Conservation (phyloP, 2,888 invertebrate genomes). For the Isotomurus palustris region DNA sequence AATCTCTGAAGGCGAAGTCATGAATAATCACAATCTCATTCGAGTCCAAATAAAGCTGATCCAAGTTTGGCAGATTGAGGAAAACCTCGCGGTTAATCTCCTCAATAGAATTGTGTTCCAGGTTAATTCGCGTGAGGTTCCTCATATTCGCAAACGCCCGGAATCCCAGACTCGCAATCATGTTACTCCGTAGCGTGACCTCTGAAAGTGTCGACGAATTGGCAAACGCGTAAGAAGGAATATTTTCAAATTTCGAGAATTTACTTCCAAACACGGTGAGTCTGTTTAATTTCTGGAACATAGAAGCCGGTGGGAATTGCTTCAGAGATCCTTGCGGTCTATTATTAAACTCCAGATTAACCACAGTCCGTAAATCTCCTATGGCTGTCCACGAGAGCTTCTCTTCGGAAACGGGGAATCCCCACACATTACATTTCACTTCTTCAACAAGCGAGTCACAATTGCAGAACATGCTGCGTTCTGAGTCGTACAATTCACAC, state of each 20-base stretch:
- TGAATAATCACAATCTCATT: constrained; percentile 47
- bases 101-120: constrained; percentile 71
- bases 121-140: constrained; percentile 63
- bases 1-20: constrained; percentile 46
- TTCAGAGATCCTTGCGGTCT: constrained; percentile 20
- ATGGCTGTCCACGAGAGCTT: constrained; percentile 20
- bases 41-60: constrained; percentile 45
- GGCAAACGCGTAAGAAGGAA: constrained; percentile 68
- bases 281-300: constrained; percentile 31
- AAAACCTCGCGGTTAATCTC: constrained; percentile 70
- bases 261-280: constrained; percentile 31
- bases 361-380: constrained; percentile 1
- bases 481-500: background rate
- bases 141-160: constrained; percentile 69
- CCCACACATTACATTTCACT: constrained; percentile 74
- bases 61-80: constrained; percentile 64
- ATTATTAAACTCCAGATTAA: constrained; percentile 19
- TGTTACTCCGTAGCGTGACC: constrained; percentile 63
- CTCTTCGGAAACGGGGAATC: constrained; percentile 57
- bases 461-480: constrained; percentile 57
- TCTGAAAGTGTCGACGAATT: constrained; percentile 66
- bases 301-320: constrained; percentile 22
- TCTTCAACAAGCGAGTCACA: constrained; percentile 65
- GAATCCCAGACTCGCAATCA: constrained; percentile 63
- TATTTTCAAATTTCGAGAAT: constrained; percentile 49